Conservation (phyloP, 2,888 invertebrate genomes). For the Drepanosiphum platanoidis region DNA sequence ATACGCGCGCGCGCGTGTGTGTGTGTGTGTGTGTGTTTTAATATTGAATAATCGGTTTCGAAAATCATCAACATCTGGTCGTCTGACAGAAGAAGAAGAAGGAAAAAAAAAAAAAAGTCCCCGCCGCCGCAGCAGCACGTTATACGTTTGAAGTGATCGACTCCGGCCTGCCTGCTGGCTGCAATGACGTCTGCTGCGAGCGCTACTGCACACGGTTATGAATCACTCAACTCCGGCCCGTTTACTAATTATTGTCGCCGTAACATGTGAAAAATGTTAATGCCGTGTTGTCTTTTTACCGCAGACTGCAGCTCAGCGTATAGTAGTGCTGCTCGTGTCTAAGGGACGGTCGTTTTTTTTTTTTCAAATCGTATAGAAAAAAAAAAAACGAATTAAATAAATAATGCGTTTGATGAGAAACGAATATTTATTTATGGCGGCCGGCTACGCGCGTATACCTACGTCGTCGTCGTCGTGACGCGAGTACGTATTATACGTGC, state of each 20-base stretch:
- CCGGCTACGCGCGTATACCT: too few species aligned
- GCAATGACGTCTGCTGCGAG: too few species aligned
- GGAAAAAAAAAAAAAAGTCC: neutral
- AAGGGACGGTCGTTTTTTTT: conserved; percentile 15
- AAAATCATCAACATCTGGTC: conserved; percentile 35
- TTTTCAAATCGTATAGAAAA: neutral
- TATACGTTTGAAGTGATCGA: neutral
- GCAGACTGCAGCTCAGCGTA: too few species aligned
- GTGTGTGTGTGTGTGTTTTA: neutral
- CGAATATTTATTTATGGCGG: conserved; percentile 28
- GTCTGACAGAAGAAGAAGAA: neutral
- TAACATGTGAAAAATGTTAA: conserved; percentile 35
- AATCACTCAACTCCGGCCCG: conserved; percentile 22
- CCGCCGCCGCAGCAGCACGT: neutral
- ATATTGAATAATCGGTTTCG: neutral
- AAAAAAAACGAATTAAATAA: too few species aligned
- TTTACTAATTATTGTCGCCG: conserved; percentile 11
- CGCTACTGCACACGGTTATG: conserved; percentile 11
- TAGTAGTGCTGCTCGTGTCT: too few species aligned
- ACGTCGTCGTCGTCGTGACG: too few species aligned
- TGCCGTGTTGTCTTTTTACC: neutral
- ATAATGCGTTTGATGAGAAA: conserved; percentile 9
- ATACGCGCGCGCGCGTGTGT: conserved; percentile 9
- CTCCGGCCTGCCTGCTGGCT: too few species aligned
- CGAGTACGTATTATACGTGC: too few species aligned